Conservation (phyloP, 2,888 invertebrate genomes). For the Tenodera sinensis region DNA sequence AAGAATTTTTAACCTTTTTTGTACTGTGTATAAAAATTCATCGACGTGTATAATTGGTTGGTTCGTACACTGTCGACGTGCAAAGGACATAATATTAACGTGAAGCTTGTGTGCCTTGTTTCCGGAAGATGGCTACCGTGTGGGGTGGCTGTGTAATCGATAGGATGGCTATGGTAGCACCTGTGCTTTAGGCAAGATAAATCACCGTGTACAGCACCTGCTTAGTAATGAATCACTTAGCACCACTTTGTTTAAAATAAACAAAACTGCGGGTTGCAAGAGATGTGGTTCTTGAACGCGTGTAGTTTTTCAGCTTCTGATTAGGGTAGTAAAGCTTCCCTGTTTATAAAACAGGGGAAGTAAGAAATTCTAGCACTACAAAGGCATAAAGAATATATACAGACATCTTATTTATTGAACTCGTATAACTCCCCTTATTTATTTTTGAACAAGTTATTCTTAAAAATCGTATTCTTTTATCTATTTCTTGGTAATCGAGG, state of each 20-base stretch:
- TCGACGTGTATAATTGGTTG: no score
- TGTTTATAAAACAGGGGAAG: not conserved
- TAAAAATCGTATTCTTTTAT: no score
- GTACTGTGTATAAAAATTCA: no score
- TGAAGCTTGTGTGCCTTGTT: not conserved
- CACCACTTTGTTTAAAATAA: not conserved
- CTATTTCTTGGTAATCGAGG: no score
- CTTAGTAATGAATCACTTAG: not conserved
- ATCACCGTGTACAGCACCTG: not conserved
- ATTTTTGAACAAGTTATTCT: no score
- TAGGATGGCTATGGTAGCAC: not conserved
- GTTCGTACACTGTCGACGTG: not conserved
- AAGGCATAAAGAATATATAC: not conserved
- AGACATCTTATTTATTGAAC: no score
- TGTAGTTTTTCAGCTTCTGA: not conserved
- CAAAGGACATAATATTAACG: not conserved
- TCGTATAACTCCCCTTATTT: no score
- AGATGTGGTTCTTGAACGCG: not conserved
- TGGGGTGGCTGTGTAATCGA: not conserved
- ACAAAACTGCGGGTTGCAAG: not conserved
- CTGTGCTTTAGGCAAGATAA: not conserved
- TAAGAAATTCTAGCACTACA: not conserved
- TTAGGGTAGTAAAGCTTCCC: not conserved
- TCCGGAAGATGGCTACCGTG: not conserved
- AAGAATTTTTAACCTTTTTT: no score